Conservation (phyloP, 2,888 invertebrate genomes). For the Cantharis rustica region DNA sequence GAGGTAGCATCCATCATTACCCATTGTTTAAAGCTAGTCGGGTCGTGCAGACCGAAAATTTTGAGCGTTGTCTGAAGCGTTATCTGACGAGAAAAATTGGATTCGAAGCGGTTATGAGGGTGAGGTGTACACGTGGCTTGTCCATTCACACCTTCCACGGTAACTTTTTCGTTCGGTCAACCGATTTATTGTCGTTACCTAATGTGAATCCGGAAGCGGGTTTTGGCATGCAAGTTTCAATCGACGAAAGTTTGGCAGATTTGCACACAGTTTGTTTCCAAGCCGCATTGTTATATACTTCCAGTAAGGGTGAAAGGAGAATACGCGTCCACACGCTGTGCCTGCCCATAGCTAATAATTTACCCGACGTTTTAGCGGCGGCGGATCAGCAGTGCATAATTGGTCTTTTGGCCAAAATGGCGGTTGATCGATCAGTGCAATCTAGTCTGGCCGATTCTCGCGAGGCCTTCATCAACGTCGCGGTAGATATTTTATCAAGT, state of each 20-base stretch:
- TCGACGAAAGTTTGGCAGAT: conserved; percentile 89
- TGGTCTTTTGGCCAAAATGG: conserved; percentile 95
- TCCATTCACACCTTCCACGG: conserved; percentile 98
- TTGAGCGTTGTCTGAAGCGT: conserved; percentile 78
- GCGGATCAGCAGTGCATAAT: conserved; percentile 95
- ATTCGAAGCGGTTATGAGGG: conserved; percentile 98
- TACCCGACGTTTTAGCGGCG: conserved; percentile 83
- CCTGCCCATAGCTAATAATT: conserved; percentile 82
- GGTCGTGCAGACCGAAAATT: conserved; percentile 71
- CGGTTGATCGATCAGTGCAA: conserved; percentile 87
- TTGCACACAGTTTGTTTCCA: conserved; percentile 93
- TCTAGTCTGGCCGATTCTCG: conserved; percentile 90
- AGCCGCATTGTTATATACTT: conserved; percentile 96
- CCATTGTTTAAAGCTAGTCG: conserved; percentile 82
- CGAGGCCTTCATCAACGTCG: conserved; percentile 95
- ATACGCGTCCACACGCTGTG: conserved; percentile 98
- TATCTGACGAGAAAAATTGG: conserved; percentile 97
- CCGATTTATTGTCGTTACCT: conserved; percentile 92
- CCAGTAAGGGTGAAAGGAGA: conserved; percentile 91
- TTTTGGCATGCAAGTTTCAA: conserved; percentile 96
- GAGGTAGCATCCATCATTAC: conserved; percentile 90
- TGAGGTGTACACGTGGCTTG: conserved; percentile 91
- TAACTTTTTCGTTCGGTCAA: conserved; percentile 98
- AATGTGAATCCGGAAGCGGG: conserved; percentile 98
- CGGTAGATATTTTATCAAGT: conserved; percentile 83